A percentile compares a stretch with the other conserved stretches of the same genome.
Conservation (phyloP, 2,888 invertebrate species). For the Orgyia antiqua region DNA sequence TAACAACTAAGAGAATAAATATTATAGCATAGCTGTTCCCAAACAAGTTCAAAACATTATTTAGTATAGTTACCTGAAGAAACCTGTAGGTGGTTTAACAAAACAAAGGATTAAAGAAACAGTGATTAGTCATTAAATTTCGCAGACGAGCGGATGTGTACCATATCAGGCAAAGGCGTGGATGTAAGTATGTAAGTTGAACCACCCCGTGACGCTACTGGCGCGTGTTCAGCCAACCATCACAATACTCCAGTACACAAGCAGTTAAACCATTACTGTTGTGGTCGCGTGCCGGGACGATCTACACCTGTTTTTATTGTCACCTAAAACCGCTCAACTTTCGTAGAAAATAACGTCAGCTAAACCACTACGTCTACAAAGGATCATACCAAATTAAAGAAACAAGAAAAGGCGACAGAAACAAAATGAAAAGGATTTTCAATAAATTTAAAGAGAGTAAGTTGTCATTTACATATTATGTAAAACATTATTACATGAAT, state of each 20-base stretch:
- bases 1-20: too few species aligned
- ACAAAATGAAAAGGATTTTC: conserved; percentile 59
- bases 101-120: conserved; percentile 11
- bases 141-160: conserved; percentile 15
- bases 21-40: too few species aligned
- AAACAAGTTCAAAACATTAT: too few species aligned
- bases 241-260: conserved; percentile 29
- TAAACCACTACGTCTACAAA: too few species aligned
- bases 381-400: too few species aligned
- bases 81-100: too few species aligned
- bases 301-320: conserved; percentile 41
- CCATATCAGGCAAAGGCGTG: conserved; percentile 27
- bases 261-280: conserved; percentile 53
- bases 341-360: too few species aligned
- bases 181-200: conserved; percentile 48
- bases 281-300: conserved; percentile 45
- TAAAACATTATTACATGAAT: too few species aligned
- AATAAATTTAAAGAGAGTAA: conserved; percentile 57
- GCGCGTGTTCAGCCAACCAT: conserved; percentile 42
- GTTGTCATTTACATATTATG: conserved; percentile 22
- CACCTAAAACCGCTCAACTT: too few species aligned
- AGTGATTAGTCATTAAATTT: conserved; percentile 22
- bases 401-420: too few species aligned
- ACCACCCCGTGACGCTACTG: conserved; percentile 55
- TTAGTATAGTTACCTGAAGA: too few species aligned